phyloP scores from a whole-genome alignment of 2,797 vertebrate species.

The Loriculus beryllinus region DNA sequence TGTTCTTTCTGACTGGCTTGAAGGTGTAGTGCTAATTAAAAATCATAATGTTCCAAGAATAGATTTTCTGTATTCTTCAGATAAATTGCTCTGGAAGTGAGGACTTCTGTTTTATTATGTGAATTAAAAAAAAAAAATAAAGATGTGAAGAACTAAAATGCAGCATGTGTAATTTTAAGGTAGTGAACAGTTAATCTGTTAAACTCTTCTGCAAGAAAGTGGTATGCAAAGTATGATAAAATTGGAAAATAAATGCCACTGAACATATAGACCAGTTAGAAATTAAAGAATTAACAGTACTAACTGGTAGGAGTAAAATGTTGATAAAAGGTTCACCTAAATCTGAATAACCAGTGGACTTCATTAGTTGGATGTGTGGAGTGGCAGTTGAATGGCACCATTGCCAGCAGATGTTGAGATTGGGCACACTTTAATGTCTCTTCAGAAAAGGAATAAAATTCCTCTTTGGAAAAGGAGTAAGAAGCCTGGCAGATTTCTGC shows the following conservation, averaged over 20 bases:
- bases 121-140: not conserved
- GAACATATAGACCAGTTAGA: not conserved
- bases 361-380: not conserved
- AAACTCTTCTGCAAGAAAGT: not conserved
- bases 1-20: constrained; percentile 16
- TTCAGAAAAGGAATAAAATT: not conserved
- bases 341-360: not conserved
- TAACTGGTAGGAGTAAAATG: not conserved
- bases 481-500: not conserved
- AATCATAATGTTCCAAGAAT: constrained; percentile 1
- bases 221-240: not conserved
- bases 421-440: not conserved
- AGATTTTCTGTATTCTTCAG: not conserved
- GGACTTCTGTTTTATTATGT: not conserved
- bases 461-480: not conserved
- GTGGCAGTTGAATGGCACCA: not conserved
- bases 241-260: not conserved
- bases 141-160: not conserved
- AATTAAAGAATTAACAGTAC: not conserved
- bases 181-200: not conserved
- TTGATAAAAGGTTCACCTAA: not conserved
- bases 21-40: constrained; percentile 41
- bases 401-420: not conserved
- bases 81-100: constrained; percentile 2
- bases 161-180: not conserved